Evolutionary conservation across 2,797 vertebrate species (phyloP).

Genomic region (Micropoecilia bifurca): DNA sequence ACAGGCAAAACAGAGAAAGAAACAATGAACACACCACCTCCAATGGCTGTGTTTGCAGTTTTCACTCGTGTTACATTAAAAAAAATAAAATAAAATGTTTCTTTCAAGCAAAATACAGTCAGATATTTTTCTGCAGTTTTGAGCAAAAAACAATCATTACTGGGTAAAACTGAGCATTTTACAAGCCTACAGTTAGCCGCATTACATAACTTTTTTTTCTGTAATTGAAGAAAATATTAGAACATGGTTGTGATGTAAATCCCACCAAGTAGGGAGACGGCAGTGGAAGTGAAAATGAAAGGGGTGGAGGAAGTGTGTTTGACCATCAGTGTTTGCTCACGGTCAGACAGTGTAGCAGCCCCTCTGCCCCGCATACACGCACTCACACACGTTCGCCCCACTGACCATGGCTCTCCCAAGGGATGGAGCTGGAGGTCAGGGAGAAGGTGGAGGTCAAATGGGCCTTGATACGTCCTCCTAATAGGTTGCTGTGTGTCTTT

Average conservation of each 20-base stretch:
- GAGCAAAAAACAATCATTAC: background rate
- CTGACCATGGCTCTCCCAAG: constrained; percentile 67
- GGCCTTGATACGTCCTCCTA: constrained; percentile 78
- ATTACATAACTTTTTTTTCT: constrained; percentile 3
- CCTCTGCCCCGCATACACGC: constrained; percentile 26
- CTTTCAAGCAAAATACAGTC: background rate
- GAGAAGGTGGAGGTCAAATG: constrained; percentile 88
- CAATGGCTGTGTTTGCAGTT: background rate
- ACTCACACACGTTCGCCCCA: constrained; percentile 58
- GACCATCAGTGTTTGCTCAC: constrained; percentile 81
- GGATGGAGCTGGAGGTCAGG: constrained; percentile 82
- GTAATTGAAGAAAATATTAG: constrained; percentile 8
- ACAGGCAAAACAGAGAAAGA: background rate
- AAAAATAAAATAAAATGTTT: no score
- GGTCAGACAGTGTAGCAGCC: constrained; percentile 71
- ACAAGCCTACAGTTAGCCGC: background rate
- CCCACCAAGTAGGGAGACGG: background rate
- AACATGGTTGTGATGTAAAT: constrained; percentile 7
- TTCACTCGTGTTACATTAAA: background rate
- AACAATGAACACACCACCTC: background rate
- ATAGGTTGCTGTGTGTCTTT: constrained; percentile 62
- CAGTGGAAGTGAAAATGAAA: constrained; percentile 13
- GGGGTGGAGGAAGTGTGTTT: constrained; percentile 69
- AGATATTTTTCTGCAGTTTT: background rate
- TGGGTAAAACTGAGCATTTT: background rate